Evolutionary conservation across 2,113 vertebrate genomes (phyloP).

Genomic region (Edolisoma coerulescens): DNA sequence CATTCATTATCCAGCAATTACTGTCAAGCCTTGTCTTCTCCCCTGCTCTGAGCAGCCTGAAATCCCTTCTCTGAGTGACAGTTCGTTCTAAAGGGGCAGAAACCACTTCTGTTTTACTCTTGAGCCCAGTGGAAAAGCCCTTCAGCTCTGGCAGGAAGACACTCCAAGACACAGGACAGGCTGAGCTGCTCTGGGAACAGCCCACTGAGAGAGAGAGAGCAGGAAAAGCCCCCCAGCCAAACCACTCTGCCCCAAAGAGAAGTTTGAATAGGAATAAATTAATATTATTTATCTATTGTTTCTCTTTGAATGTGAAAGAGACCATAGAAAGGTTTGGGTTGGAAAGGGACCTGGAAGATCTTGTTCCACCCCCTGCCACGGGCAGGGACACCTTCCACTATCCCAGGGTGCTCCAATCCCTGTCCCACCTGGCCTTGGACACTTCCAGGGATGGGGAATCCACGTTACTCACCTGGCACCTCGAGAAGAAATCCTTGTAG

Average conservation of each 20-base stretch:
- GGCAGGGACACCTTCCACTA: neutral
- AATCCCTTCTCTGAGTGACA: neutral
- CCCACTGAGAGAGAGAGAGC: neutral
- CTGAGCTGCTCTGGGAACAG: neutral
- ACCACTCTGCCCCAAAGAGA: too few relatives aligned
- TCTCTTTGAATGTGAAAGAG: accelerated
- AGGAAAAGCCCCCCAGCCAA: neutral
- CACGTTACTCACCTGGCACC: slow-evolving; percentile 71
- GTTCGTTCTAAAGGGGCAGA: neutral
- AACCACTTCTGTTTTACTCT: neutral
- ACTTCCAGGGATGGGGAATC: neutral
- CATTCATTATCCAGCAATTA: neutral
- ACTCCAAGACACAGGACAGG: accelerated
- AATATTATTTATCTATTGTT: neutral
- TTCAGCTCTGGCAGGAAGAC: neutral
- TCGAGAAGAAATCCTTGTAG: slow-evolving; percentile 90
- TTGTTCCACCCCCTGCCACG: neutral
- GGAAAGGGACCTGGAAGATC: neutral
- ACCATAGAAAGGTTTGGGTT: neutral
- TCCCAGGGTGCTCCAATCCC: neutral
- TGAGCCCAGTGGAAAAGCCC: neutral
- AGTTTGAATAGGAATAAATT: accelerated
- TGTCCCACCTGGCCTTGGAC: accelerated
- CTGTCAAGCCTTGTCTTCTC: neutral
- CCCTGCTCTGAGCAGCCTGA: neutral